Evolutionary conservation across 2,797 vertebrate species (phyloP), one percentile per base, ranked within the genome.

Genomic region (Spheniscus humboldti): DNA sequence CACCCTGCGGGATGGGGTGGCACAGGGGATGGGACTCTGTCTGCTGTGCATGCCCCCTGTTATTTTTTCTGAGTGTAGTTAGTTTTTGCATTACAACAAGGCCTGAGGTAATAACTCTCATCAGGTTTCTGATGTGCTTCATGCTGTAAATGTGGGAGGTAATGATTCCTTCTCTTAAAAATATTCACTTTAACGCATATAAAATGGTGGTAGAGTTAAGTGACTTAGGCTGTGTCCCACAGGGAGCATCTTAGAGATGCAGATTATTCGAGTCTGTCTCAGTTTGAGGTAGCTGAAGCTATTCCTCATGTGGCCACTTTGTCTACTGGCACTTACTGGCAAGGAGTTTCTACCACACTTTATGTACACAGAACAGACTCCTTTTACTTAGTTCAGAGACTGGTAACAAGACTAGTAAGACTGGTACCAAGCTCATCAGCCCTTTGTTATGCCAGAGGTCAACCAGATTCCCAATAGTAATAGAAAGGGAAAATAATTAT

Each of bases 81-180:
- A 8, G 15, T 6, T 85, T 87, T 72, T 83, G 37, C 43, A 68
- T 89, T 83, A 57, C n/a, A 64, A 30, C 15, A 71, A 47, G 22
- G 55, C 83, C 59, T 41, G 35, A 83, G 53, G 33, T 84, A 53
- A 13, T 52, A 79, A 79, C n/a, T 88, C 67, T 84, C 18, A 53
- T 43, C 55, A 39, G 62, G 67, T 73, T 92, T 90, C 71, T 75
- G 63, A 81, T 92, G 62, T 59, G 63, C 77, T 93, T 88, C 48
- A 14, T 76, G 69, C 48, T 88, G 63, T 72, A 88, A 72, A 76
- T 71, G 67, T 90, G 63, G 77, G 83, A 90, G 83, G 39, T 78
- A 93, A 82, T 92, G 63, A 86, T 45, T 82, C 59, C 31, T 69
- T 33, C 55, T 84, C 43, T 88, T 86, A 53, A 89, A 55, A 93